phyloP scores from a whole-genome alignment of 2,113 vertebrate genomes.

The Phylloscopus whistleri region DNA sequence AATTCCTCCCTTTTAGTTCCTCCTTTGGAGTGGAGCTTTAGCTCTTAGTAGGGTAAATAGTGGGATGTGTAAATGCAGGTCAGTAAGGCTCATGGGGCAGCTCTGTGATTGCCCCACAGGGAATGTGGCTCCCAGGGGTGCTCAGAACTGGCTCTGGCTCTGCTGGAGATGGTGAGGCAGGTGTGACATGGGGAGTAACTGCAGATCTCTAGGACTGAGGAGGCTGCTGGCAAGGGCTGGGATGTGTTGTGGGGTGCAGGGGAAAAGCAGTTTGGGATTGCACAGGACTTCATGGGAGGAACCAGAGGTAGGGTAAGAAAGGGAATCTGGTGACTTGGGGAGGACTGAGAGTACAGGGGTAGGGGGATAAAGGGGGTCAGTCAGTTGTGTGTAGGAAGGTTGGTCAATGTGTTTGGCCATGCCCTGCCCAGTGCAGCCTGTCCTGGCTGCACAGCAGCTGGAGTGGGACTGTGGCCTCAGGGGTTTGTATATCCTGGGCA shows the following conservation, averaged over 20 bases:
- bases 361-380: not conserved
- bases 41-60: not conserved
- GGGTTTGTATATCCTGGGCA: not conserved
- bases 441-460: not conserved
- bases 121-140: not conserved
- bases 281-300: not conserved
- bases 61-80: not conserved
- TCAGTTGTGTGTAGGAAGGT: not conserved
- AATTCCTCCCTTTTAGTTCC: not conserved
- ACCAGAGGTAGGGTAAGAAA: not conserved
- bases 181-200: not conserved
- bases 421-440: not conserved
- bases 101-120: not conserved
- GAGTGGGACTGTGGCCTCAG: not conserved
- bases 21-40: not conserved
- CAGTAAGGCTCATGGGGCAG: not conserved
- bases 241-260: not conserved
- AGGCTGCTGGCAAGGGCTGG: not conserved
- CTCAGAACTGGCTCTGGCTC: not conserved
- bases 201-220: not conserved
- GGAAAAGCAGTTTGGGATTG: not conserved
- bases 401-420: not conserved
- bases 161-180: not conserved
- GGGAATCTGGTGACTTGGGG: not conserved
- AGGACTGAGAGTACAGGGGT: not conserved